These are phyloP conservation scores for Engraulis encrasicolus DNA, from an alignment of 2,113 vertebrate species.

Conservation along the genomic window DNA sequence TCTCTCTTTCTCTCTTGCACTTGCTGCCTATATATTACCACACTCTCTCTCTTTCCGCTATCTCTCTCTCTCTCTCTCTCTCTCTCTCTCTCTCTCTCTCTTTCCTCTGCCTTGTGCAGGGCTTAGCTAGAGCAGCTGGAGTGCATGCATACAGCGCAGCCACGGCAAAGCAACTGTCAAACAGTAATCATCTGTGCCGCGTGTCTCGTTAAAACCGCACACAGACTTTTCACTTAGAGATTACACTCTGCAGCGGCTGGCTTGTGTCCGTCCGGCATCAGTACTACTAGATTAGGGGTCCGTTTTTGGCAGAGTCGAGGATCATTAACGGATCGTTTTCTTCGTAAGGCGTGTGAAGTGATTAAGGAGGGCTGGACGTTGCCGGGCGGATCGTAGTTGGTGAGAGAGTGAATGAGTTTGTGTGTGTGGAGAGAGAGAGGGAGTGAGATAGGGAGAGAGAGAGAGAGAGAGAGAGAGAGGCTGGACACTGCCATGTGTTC, in stretches of 20 bases:
- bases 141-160: slow-evolving; percentile 29
- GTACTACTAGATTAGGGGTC: slow-evolving; percentile 34
- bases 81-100: neutral
- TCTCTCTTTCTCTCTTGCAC: too few species aligned
- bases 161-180: slow-evolving; percentile 39
- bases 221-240: slow-evolving; percentile 32
- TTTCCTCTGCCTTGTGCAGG: neutral
- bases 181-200: slow-evolving; percentile 41
- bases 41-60: too few species aligned
- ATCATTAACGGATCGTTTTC: slow-evolving; percentile 41
- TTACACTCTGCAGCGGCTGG: slow-evolving; percentile 28
- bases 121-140: slow-evolving; percentile 32
- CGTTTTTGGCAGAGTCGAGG: slow-evolving; percentile 18
- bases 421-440: too few species aligned
- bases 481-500: neutral
- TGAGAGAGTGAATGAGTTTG: too few species aligned
- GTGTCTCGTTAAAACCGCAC: slow-evolving; percentile 37
- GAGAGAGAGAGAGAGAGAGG: neutral
- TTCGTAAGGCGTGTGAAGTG: slow-evolving; percentile 32
- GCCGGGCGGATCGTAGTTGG: neutral
- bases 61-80: too few species aligned
- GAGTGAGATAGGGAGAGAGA: neutral
- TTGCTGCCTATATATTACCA: too few species aligned
- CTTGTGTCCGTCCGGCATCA: slow-evolving; percentile 20
- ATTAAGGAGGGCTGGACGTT: slow-evolving; percentile 23